Base-by-base conservation (phyloP, 1,140 invertebrate genomes). In the Cotesia typhae region DNA sequence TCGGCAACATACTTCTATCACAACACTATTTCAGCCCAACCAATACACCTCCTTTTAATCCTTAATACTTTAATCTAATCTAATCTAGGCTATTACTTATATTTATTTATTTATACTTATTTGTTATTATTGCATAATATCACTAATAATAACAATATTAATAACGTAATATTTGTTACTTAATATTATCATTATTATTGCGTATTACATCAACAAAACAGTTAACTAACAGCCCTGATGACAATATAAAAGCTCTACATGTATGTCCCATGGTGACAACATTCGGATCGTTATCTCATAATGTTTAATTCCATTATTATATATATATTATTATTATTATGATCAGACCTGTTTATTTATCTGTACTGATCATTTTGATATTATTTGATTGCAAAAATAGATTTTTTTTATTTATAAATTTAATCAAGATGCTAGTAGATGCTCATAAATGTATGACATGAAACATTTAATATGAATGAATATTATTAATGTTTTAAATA, bases 1-100 rank as follows among this genome's bases (percentile, higher is more conserved):
- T 81, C 78, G 83, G 83, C 83, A 86, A 85, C 78, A 83, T 81
- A 82, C 81, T 47, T 85, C 84, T 82, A 85, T 87, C 83, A 85
- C 84, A 84, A 86, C 79, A 78, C 75, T 70, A 71, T 81, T 78
- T 73, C 64, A 74, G 65, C 71, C 57, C 20, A 74, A 37, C 12
- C 35, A 61, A 17, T 38, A 4, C 14, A 36, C 63, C 57, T 59
- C 28, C 35, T 65, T 67, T 36, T 64, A 38, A 47, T 70, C 20
- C 68, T 61, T 63, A 52, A 38, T 51, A 68, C 9, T 51, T 36
- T 4, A 36, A 57, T 20, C 41, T 52, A 14, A 14, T 57, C 53
- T 57, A 57, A 14, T 63, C 59, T 36, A 60, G 5, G 7, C 17
- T 38, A 63, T 63, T 37, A 37, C 37, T 63, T 14, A 28, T 35